phyloP scores from a whole-genome alignment of 2,888 invertebrate genomes.

The Gnatocerus cornutus region DNA sequence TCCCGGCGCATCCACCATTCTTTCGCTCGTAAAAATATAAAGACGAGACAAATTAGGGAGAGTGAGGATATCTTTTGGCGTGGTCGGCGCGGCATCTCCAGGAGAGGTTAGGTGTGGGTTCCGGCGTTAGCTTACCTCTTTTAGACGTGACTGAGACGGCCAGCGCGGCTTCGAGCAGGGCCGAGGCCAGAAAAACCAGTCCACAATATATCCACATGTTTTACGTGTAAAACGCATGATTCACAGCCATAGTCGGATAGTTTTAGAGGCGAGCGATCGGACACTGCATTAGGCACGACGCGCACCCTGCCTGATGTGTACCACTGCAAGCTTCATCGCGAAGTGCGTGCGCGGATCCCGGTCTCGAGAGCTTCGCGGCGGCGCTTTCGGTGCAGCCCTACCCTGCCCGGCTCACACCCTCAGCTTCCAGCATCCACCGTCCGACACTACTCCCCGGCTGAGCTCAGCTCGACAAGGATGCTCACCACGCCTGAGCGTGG shows the following conservation, averaged over 20 bases:
- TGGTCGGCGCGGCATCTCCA: neutral
- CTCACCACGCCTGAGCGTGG: constrained; percentile 22
- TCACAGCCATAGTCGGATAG: constrained; percentile 67
- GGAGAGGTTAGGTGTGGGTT: constrained; percentile 16
- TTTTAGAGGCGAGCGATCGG: constrained; percentile 56
- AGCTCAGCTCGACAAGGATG: constrained; percentile 28
- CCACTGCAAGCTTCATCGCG: constrained; percentile 67
- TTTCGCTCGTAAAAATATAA: neutral
- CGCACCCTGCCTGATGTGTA: constrained; percentile 66
- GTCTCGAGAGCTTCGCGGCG: constrained; percentile 61
- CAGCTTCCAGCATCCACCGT: constrained; percentile 57
- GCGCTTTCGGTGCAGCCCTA: constrained; percentile 61
- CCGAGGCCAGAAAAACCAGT: constrained; percentile 66
- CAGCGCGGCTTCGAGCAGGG: constrained; percentile 61
- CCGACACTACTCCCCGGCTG: constrained; percentile 36
- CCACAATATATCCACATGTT: constrained; percentile 70
- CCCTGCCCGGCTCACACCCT: constrained; percentile 61
- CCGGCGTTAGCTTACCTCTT: constrained; percentile 63
- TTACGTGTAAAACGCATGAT: constrained; percentile 69
- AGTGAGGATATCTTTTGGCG: neutral
- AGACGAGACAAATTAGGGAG: neutral
- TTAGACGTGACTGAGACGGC: constrained; percentile 66
- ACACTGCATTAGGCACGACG: constrained; percentile 59
- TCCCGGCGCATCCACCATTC: constrained; percentile 18
- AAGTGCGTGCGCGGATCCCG: constrained; percentile 65